Conservation (phyloP, 2,888 invertebrate genomes). For the Drosophila paucipuncta region DNA sequence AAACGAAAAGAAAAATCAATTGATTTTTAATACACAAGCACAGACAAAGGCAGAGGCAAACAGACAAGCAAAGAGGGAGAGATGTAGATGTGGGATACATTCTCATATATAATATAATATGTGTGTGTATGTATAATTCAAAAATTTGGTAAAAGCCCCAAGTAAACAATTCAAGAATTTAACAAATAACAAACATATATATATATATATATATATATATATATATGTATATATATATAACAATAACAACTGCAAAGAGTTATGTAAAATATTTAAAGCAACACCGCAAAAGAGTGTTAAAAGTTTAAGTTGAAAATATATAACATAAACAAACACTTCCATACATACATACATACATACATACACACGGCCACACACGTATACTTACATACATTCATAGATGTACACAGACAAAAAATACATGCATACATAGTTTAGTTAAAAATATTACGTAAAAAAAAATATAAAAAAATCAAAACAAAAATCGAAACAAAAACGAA, state of each 20-base stretch:
- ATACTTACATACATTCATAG: constrained; percentile 19
- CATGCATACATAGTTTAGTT: constrained; percentile 38
- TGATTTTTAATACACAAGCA: constrained; percentile 34
- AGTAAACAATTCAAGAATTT: constrained; percentile 74
- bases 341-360: constrained; percentile 13
- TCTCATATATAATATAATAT: constrained; percentile 2
- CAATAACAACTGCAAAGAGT: constrained; percentile 47
- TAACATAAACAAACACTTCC: constrained; percentile 17
- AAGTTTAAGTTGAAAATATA: constrained; percentile 43
- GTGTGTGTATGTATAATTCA: constrained; percentile 56
- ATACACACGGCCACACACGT: constrained; percentile 21
- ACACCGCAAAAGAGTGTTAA: constrained; percentile 41
- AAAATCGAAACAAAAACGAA: constrained; percentile 24
- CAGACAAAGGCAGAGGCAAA: constrained; percentile 4
- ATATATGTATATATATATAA: not conserved
- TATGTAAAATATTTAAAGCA: constrained; percentile 66
- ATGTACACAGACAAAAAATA: constrained; percentile 17
- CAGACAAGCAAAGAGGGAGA: not conserved
- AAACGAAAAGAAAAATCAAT: constrained; percentile 32
- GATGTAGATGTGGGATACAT: constrained; percentile 9
- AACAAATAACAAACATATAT: constrained; percentile 35
- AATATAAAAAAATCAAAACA: constrained; percentile 2
- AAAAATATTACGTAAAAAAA: constrained; percentile 26
- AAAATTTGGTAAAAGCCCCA: constrained; percentile 65
- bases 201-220: not conserved